Conservation (phyloP, 2,113 vertebrate genomes). For the Charadrius vociferus region DNA sequence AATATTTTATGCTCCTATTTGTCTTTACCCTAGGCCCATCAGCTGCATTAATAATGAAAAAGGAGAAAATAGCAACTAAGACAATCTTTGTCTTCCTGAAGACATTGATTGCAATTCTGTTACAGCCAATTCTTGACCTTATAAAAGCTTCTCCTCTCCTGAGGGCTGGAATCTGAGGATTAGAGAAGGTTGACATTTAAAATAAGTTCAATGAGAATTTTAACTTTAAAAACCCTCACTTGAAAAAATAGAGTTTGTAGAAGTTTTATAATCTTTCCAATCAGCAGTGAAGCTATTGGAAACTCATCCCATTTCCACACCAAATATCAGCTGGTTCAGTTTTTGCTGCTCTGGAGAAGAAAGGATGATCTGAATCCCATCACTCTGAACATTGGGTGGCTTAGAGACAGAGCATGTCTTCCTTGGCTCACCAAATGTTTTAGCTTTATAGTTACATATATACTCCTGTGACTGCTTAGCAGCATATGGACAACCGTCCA, state of each 20-base stretch:
- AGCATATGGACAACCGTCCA: not conserved
- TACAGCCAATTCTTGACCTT: conserved; percentile 25
- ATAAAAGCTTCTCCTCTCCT: conserved; percentile 16
- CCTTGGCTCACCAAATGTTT: not conserved
- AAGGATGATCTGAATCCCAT: not conserved
- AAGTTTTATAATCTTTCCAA: not conserved
- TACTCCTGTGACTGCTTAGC: not conserved
- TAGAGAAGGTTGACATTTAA: not conserved
- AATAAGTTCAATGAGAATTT: not conserved
- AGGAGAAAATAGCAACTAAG: conserved; percentile 11
- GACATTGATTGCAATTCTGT: conserved; percentile 15
- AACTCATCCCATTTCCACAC: not conserved
- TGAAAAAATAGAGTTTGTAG: not conserved
- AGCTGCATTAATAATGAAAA: conserved; percentile 61
- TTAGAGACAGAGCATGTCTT: not conserved
- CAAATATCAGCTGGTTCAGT: not conserved
- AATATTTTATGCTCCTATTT: conserved; percentile 38
- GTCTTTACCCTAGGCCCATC: conserved; percentile 27
- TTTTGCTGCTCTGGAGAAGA: not conserved
- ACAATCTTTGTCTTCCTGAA: conserved; percentile 15
- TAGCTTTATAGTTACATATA: not conserved
- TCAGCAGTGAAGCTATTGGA: not conserved
- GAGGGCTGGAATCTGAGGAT: not conserved
- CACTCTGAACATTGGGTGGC: not conserved
- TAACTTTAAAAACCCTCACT: not conserved